Percentiles rank a stretch among this genome's conserved stretches.
Evolutionary conservation across 2,113 vertebrate genomes (phyloP).

Genomic region (Chloebia gouldiae): DNA sequence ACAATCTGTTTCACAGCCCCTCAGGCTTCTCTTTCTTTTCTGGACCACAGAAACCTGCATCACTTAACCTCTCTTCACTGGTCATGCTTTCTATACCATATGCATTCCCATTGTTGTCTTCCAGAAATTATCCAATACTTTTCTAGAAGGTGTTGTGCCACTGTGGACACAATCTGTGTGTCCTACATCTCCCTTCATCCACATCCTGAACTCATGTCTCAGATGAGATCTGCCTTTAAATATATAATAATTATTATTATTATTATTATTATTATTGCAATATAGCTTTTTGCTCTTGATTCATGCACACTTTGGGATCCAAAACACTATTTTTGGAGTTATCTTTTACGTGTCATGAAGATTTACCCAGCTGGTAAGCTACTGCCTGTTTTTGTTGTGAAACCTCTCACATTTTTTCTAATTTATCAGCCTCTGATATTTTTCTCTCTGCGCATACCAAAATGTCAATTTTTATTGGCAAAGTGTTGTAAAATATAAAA

Average conservation of each 20-base stretch:
- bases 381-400: background rate
- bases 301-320: background rate
- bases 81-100: background rate
- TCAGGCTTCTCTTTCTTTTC: background rate
- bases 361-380: background rate
- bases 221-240: background rate
- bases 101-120: background rate
- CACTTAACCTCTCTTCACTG: background rate
- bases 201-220: background rate
- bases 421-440: background rate
- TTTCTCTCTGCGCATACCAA: background rate
- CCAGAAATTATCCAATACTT: background rate
- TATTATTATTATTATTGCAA: background rate
- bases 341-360: background rate
- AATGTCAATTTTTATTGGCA: background rate
- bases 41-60: background rate
- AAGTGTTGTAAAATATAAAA: constrained; percentile 27
- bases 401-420: background rate
- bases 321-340: background rate
- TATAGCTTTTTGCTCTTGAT: background rate
- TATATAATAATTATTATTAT: too few relatives aligned
- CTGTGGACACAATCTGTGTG: background rate
- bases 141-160: background rate
- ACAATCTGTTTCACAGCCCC: background rate
- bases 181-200: background rate